Evolutionary conservation across 2,113 vertebrate genomes (phyloP), one percentile per base, ranked within the genome.

Genomic region (Rhinoptilus africanus): DNA sequence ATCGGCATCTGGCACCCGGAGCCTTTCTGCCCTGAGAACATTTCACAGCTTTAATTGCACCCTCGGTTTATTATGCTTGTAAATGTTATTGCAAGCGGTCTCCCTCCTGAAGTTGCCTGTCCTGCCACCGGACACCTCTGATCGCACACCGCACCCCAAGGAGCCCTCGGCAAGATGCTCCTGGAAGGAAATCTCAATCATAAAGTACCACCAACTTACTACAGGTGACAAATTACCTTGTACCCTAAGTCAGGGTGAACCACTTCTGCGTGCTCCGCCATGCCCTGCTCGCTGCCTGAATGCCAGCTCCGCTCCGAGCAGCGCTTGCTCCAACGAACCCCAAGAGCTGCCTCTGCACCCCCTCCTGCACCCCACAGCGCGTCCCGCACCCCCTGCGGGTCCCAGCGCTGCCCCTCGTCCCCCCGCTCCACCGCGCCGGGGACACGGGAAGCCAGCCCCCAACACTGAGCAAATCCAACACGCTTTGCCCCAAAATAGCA

Each of bases 221-320:
- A 4, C 41, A n/a, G 14, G 19, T 9, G 32, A 76, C 30, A 80
- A 72, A 84, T 32, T 5, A 4, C 45, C 27, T 28, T 14, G 47
- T 34, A 18, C 28, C 13, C 28, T 4, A 7, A 2, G 9, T 6
- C 45, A 41, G 71, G 74, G 51, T 2, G 34, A 28, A 34, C 41
- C 9, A 18, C 6, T 17, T 8, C 32, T 8, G 34, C 13, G 1
- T 4, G 37, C 35, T 47, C 12, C 1, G 4, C 1, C 2, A 23
- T 24, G 35, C 57, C 66, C 50, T 24, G 6, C 8, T 39, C 34
- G 2, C 43, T 19, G 26, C 26, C 62, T 3, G 23, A 34, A 26
- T 7, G 14, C 10, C 67, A 60, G 68, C 85, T 32, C 51, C 24
- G 47, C 41, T 47, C 53, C 11, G 1, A 54, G 47, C 4, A 0